These are phyloP conservation scores for Oncorhynchus mykiss DNA, from an alignment of 2,113 vertebrate genomes.

Conservation along the genomic window DNA sequence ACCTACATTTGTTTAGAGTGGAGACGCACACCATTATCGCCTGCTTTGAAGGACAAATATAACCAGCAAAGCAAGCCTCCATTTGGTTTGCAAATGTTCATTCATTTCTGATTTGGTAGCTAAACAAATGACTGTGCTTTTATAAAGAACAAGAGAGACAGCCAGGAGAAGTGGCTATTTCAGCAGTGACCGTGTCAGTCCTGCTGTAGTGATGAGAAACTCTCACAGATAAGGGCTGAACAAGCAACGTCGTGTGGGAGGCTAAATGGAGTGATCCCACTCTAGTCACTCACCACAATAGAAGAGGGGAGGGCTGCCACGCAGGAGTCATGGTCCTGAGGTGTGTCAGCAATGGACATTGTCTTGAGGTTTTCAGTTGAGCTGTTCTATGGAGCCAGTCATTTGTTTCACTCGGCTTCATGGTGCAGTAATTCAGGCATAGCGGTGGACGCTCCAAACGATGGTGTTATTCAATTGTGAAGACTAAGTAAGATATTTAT, in stretches of 20 bases:
- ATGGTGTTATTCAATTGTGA: no score
- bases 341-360: conserved; percentile 64
- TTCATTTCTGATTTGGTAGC: conserved; percentile 69
- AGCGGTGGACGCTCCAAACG: no score
- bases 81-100: conserved; percentile 74
- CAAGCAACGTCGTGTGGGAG: conserved; percentile 71
- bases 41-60: conserved; percentile 66
- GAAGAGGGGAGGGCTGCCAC: conserved; percentile 24
- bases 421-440: no score
- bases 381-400: conserved; percentile 51
- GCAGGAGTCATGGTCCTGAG: conserved; percentile 30
- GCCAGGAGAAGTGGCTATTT: conserved; percentile 63
- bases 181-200: conserved; percentile 64
- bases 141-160: neutral
- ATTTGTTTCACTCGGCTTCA: conserved; percentile 38
- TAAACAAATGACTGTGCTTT: conserved; percentile 64
- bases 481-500: no score
- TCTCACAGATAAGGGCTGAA: conserved; percentile 72
- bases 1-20: neutral
- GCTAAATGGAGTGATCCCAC: conserved; percentile 68
- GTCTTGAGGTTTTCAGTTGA: conserved; percentile 60
- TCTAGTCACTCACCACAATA: conserved; percentile 57
- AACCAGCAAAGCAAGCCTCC: conserved; percentile 59
- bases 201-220: conserved; percentile 62
- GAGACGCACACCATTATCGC: conserved; percentile 66